These are phyloP conservation scores for Acridotheres tristis DNA, from an alignment of 2,797 vertebrate species.

Conservation along the genomic window DNA sequence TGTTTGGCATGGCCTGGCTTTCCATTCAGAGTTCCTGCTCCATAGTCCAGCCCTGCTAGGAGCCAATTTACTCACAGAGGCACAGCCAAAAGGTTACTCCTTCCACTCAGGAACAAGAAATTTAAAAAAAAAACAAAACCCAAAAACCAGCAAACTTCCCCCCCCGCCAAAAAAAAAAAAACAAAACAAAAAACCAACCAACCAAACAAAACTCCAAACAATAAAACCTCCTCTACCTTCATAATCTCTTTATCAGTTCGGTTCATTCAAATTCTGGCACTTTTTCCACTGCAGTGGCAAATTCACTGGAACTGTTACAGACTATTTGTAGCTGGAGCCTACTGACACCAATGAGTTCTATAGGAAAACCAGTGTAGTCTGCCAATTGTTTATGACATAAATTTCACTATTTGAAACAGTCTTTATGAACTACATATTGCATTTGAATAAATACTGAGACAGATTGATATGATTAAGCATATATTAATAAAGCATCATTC, in stretches of 20 bases:
- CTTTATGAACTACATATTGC: background rate
- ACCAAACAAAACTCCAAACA: background rate
- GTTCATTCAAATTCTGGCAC: background rate
- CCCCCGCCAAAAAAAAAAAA: too few relatives aligned
- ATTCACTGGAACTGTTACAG: background rate
- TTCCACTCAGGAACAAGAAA: background rate
- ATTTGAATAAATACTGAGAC: constrained; percentile 38
- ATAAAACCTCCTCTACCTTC: background rate
- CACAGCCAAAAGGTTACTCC: background rate
- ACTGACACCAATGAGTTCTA: background rate
- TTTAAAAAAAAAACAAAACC: background rate
- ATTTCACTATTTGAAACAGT: constrained; percentile 7
- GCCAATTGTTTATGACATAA: background rate
- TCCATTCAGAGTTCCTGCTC: background rate
- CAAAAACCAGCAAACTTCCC: too few relatives aligned
- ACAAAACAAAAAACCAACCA: background rate
- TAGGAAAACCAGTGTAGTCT: background rate
- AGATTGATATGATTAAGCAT: background rate
- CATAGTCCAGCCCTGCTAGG: accelerated
- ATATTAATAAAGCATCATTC: background rate
- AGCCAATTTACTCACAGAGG: background rate
- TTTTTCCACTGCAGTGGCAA: background rate
- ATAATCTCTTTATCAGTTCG: background rate
- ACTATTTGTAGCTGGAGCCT: background rate
- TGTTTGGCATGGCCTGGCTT: background rate